Evolutionary conservation across 1,140 invertebrate genomes (phyloP), one percentile per base, ranked within the genome.

Genomic region (Phymorhynchus buccinoides): DNA sequence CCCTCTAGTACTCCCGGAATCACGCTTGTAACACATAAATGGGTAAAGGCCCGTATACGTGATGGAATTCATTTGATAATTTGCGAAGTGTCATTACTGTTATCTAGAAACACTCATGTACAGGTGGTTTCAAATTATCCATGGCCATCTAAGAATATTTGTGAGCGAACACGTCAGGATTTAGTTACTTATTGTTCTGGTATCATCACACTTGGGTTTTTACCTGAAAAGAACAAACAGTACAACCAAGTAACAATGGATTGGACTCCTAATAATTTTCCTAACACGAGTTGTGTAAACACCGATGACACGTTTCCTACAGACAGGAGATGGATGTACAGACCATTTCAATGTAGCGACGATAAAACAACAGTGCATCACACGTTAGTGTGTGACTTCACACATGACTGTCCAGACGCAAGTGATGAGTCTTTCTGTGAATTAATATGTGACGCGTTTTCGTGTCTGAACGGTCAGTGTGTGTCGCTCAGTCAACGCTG

Each of bases 341-440:
- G 18, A 7, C 12, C 27, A n/a, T 77, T 37, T 77, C 1, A 0
- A 35, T 77, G 73, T 77, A 27, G 39, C 30, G 73, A 77, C 27
- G 35, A 37, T 27, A 37, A 14, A 0, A 77, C 30, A 37, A 77
- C 16, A 18, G 35, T 77, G 32, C 73, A 37, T 42, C 41, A 77
- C 73, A 77, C 18, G 35, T 42, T 37, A 37, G 30, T 77, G 35
- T 77, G 73, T 4, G 73, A 77, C 41, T 77, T 77, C 73, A 62
- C 18, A 1, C 56, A 14, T 16, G 56, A 62, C 22, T 62, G 56
- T 62, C 73, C 41, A 27, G 73, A 77, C 27, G 30, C 32, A 37
- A 39, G 14, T 37, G 73, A 77, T 42, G 73, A 77, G 41, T 27
- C 35, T 6, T 77, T 77, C 27, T 77, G 73, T 77, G 32, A 37